A percentile compares a stretch with the other conserved stretches of the same genome.
Evolutionary conservation across 2,888 invertebrate genomes (phyloP).

Genomic region (Limnephilus auricula): DNA sequence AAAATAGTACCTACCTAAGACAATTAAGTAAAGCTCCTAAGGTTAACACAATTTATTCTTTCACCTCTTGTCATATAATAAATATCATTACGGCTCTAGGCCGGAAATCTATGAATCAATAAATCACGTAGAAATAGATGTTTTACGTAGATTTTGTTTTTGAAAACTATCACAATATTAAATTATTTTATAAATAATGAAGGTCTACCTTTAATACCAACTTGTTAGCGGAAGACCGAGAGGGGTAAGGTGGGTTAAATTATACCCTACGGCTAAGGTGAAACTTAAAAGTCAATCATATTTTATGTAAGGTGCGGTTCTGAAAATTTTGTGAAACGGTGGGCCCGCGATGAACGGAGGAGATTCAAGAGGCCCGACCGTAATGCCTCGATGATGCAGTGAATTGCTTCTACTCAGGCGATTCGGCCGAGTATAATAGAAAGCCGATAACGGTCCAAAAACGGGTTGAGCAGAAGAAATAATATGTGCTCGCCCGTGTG

Average conservation of each 20-base stretch:
- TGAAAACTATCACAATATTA: neutral
- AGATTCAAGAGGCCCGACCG: neutral
- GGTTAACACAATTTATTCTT: neutral
- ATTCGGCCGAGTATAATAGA: conserved; percentile 30
- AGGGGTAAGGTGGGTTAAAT: neutral
- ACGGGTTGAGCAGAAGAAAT: neutral
- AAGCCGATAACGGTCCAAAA: conserved; percentile 36
- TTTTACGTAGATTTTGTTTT: neutral
- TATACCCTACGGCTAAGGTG: no score
- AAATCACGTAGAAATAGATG: neutral
- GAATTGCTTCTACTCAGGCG: conserved; percentile 5
- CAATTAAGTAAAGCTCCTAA: neutral
- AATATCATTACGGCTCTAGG: neutral
- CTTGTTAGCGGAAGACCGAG: neutral
- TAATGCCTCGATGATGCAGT: conserved; percentile 14
- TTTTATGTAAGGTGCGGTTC: neutral
- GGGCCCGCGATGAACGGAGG: neutral
- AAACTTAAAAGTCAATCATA: no score
- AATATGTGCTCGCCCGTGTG: conserved; percentile 2
- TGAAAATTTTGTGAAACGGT: conserved; percentile 15
- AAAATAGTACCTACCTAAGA: neutral
- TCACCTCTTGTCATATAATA: neutral
- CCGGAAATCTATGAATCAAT: neutral
- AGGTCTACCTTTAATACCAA: neutral
- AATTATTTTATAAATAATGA: neutral